Percentiles rank a stretch among this genome's conserved stretches.
Conservation (phyloP, 2,797 vertebrate species). For the Hippopotamyrus pictus region DNA sequence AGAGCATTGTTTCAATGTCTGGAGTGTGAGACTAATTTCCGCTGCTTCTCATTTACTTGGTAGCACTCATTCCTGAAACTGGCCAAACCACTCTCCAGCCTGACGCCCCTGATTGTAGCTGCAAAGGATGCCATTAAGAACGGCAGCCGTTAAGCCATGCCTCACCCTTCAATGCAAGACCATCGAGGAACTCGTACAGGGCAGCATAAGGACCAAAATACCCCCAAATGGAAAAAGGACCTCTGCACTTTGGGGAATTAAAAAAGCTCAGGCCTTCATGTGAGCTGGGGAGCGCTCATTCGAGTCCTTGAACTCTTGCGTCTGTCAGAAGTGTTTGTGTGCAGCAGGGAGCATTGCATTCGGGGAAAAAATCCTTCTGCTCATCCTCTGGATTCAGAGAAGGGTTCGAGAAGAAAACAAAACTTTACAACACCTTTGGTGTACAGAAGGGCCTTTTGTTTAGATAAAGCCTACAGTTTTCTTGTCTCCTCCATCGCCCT, state of each 20-base stretch:
- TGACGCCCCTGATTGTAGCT: slow-evolving; percentile 82
- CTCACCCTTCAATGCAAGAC: neutral
- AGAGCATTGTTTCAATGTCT: neutral
- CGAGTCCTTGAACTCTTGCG: neutral
- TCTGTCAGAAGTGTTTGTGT: slow-evolving; percentile 1
- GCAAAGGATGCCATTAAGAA: slow-evolving; percentile 88
- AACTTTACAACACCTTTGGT: neutral
- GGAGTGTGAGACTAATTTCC: neutral
- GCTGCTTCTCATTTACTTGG: slow-evolving; percentile 29
- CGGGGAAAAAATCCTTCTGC: neutral
- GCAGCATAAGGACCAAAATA: neutral
- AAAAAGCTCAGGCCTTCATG: slow-evolving; percentile 4
- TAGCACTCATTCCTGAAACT: slow-evolving; percentile 86
- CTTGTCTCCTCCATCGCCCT: neutral
- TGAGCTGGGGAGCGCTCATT: slow-evolving; percentile 4
- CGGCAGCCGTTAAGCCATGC: slow-evolving; percentile 78
- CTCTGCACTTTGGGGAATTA: neutral
- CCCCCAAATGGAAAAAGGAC: neutral
- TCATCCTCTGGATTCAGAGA: neutral
- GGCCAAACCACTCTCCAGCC: slow-evolving; percentile 83
- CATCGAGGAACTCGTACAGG: neutral
- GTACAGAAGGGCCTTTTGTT: neutral
- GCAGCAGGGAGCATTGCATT: neutral
- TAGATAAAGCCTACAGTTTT: neutral
- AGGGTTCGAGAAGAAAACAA: neutral